phyloP scores from a whole-genome alignment of 1,140 invertebrate species.

The Apis laboriosa region DNA sequence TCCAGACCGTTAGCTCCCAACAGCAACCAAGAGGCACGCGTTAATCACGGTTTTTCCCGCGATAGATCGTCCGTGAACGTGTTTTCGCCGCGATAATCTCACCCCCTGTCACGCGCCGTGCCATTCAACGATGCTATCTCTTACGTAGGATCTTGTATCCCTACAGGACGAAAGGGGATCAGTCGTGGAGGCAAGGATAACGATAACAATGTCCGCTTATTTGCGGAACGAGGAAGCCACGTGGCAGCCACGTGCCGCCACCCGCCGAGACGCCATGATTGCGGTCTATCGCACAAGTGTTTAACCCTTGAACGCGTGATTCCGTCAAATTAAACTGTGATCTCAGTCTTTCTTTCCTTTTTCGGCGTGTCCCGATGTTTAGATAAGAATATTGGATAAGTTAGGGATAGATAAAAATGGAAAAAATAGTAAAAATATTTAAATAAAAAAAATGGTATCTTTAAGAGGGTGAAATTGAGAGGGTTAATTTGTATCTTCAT shows the following conservation, averaged over 20 bases:
- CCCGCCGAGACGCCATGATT: slow-evolving; percentile 30
- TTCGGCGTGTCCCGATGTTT: not conserved
- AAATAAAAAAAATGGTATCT: not conserved
- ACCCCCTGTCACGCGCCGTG: slow-evolving; percentile 23
- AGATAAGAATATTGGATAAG: not conserved
- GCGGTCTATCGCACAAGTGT: slow-evolving; percentile 50
- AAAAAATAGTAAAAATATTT: not conserved
- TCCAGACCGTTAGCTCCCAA: not conserved
- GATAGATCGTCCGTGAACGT: slow-evolving; percentile 34
- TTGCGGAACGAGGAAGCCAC: slow-evolving; percentile 30
- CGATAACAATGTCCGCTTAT: slow-evolving; percentile 47
- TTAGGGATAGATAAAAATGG: not conserved
- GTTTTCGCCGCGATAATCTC: slow-evolving; percentile 35
- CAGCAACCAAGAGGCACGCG: not conserved
- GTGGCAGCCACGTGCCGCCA: slow-evolving; percentile 42
- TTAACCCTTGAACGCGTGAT: slow-evolving; percentile 46
- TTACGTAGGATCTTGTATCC: slow-evolving; percentile 3
- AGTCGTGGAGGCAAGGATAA: slow-evolving; percentile 26
- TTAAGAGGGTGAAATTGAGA: too few species aligned
- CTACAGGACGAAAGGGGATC: slow-evolving; percentile 2
- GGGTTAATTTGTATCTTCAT: too few species aligned
- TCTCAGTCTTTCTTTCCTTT: not conserved
- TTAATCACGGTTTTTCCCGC: slow-evolving; percentile 24
- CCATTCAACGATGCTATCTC: slow-evolving; percentile 23
- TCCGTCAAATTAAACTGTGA: slow-evolving; percentile 45